Evolutionary conservation across 1,140 invertebrate species (phyloP), one percentile per base, ranked within the genome.

Genomic region (Augochlora pura): DNA sequence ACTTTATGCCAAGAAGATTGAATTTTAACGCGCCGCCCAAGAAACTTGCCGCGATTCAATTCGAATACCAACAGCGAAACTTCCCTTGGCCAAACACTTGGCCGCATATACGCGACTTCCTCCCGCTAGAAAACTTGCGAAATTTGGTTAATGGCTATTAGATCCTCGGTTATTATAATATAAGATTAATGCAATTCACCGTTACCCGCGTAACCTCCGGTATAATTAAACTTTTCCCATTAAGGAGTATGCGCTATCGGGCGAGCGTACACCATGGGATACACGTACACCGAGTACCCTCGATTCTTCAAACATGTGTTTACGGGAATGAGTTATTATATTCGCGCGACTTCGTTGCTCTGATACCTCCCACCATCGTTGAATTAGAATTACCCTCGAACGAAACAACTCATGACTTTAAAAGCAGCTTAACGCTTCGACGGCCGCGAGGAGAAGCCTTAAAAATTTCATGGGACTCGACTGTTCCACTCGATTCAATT

Each of bases 11-110:
- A 38, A 8, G 54, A 75, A 86, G 80, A 86, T 86, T 86, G 84
- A 86, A 86, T 86, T 86, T 86, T 83, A 86, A 83, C 74, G 60
- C 57, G 75, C 32, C 46, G 42, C 42, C 42, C 69, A 84, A 79
- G 70, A 74, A 79, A 78, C 27, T 63, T 54, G 25, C 80, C 54
- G 62, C 38, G 77, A 46, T 78, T 63, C 49, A 57, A 64, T 66
- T 68, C 52, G 46, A 82, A 64, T 82, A 64, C 57, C 59, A 49
- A 27, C n/a, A 16, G 27, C 2, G 39, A 76, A 68, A 46, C 42
- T 64, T 76, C 67, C 27, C 7, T 18, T 59, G 38, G 32, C 73
- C 73, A 23, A 76, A 46, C 38, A 21, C 10, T 54, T 12, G 2
- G 5, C 1, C 23, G 12, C 23, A 39, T n/a, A 3, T 6, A 10